Conservation (phyloP, 2,888 invertebrate genomes). For the Hydriomena furcata region DNA sequence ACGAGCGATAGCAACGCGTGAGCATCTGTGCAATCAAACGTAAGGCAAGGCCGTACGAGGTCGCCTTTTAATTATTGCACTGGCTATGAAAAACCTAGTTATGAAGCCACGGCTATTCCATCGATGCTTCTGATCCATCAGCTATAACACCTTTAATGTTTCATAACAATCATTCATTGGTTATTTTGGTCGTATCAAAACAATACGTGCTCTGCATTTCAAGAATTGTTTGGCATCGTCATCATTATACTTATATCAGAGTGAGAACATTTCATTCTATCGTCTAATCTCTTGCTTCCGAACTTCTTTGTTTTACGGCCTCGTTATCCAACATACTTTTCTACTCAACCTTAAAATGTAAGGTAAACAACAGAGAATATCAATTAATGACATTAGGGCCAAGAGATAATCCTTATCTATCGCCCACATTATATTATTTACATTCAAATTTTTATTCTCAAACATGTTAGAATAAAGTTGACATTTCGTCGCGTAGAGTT, state of each 20-base stretch:
- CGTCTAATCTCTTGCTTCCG: no score
- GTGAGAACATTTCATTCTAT: no score
- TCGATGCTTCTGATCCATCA: background rate
- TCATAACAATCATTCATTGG: no score
- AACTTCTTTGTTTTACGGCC: background rate
- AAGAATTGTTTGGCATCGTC: no score
- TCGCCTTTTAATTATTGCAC: conserved; percentile 54
- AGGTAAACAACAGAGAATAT: conserved; percentile 20
- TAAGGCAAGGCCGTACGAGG: conserved; percentile 64
- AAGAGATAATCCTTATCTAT: conserved; percentile 61
- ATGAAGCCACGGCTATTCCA: conserved; percentile 2
- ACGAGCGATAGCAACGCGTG: conserved; percentile 39
- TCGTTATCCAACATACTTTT: background rate
- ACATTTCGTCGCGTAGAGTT: conserved; percentile 35
- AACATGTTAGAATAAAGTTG: conserved; percentile 44
- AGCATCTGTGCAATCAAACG: conserved; percentile 70
- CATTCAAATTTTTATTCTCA: conserved; percentile 30
- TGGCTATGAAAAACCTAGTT: conserved; percentile 29
- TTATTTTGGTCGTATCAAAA: no score
- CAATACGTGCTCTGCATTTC: no score
- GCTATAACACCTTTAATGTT: background rate
- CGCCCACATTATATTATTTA: conserved; percentile 52
- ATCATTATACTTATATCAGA: no score
- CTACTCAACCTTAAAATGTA: conserved; percentile 13
- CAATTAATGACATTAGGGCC: conserved; percentile 34